Evolutionary conservation across 2,888 invertebrate genomes (phyloP), one percentile per base, ranked within the genome.

Genomic region (Metalampra italica): DNA sequence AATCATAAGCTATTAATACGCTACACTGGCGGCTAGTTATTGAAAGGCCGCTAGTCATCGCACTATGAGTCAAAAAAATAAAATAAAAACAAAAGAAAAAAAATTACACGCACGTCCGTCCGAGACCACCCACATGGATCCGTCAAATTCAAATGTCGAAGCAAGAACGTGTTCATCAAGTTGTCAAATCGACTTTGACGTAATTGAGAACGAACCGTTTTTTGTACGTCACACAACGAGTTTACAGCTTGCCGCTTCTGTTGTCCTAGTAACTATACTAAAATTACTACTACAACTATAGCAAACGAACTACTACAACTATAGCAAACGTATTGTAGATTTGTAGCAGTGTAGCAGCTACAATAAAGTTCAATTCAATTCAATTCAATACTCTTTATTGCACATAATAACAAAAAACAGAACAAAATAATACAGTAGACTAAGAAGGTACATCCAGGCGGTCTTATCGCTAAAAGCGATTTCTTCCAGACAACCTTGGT

Each of bases 101-200:
- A 59, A 54, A 52, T 47, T 59, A 68, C 69, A 70, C 68, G 68
- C 72, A 71, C 68, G 70, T 22, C 69, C 34, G 43, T 46, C 69
- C 66, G 57, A 54, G 88, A 87, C 88, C 88, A 88, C 88, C 88
- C 88, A 86, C 81, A 74, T 59, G 61, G 83, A 69, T 75, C 75
- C 71, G 79, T 84, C 83, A 82, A 82, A 79, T 78, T 77, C 75
- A 65, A 79, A 79, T 69, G 74, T 82, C 77, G 79, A 77, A 74
- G 69, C 63, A 64, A 59, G 74, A 79, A 76, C 84, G 82, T 87
- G 87, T 86, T 87, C 88, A 86, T 87, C 87, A 84, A 85, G 75
- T 82, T 87, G 86, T 86, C 87, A 86, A 87, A 88, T 87, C 76
- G 79, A 75, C 71, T 86, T 84, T 83, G 88, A 88, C 88, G 80